Evolutionary conservation across 2,888 invertebrate species (phyloP).

Genomic region (Tetanocera ferruginea): DNA sequence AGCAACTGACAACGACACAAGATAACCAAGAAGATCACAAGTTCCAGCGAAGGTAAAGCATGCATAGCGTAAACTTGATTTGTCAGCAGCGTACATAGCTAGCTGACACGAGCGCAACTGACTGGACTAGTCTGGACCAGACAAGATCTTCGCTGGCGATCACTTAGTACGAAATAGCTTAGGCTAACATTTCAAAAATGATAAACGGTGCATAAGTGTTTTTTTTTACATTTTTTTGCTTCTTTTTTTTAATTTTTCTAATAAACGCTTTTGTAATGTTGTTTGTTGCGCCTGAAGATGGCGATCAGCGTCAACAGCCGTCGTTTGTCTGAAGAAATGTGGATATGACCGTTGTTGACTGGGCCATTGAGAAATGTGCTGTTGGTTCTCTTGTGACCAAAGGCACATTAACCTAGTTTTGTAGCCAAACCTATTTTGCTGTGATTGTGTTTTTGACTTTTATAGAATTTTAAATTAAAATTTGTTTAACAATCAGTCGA

Average conservation of each 20-base stretch:
- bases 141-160: not conserved
- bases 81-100: not conserved
- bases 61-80: not conserved
- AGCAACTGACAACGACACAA: too few relatives aligned
- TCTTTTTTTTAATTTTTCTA: not conserved
- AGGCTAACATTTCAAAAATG: conserved; percentile 1
- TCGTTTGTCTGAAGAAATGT: too few relatives aligned
- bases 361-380: not conserved
- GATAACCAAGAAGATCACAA: too few relatives aligned
- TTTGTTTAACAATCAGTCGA: too few relatives aligned
- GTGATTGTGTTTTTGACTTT: not conserved
- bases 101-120: not conserved
- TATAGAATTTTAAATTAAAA: not conserved
- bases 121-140: not conserved
- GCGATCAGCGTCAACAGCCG: too few relatives aligned
- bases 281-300: not conserved
- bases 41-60: too few relatives aligned
- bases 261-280: not conserved
- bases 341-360: not conserved
- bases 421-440: not conserved
- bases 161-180: not conserved
- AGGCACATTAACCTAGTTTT: conserved; percentile 49
- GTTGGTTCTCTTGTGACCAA: conserved; percentile 22
- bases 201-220: not conserved
- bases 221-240: not conserved